A percentile compares a stretch with the other conserved stretches of the same genome.
These are phyloP conservation scores for Xenopus laevis DNA, from an alignment of 2,113 vertebrate genomes.

Conservation along the genomic window DNA sequence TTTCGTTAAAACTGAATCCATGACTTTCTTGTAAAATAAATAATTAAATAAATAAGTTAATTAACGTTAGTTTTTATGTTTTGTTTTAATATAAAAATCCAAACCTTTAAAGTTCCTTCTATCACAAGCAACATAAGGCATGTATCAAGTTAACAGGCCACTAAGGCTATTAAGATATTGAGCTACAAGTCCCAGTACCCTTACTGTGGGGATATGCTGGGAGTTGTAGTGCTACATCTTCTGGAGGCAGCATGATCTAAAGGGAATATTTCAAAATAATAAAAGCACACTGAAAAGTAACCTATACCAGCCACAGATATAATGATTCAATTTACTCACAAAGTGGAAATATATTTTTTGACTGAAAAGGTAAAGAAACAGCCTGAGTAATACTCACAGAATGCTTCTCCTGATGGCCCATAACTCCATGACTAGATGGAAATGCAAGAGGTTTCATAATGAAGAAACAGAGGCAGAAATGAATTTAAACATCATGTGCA, in stretches of 20 bases:
- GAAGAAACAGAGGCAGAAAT: constrained; percentile 76
- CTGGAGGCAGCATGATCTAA: neutral
- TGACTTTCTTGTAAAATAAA: too few species aligned
- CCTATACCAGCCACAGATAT: neutral
- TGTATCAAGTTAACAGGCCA: too few species aligned
- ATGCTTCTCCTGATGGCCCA: constrained; percentile 91
- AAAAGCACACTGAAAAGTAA: neutral
- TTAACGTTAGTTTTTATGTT: too few species aligned
- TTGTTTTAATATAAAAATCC: too few species aligned
- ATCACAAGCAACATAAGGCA: too few species aligned
- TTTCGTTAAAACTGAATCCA: constrained; percentile 2
- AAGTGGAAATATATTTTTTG: too few species aligned
- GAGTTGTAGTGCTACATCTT: neutral
- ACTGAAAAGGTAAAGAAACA: too few species aligned
- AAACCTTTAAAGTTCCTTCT: too few species aligned
- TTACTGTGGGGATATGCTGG: too few species aligned
- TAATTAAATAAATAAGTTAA: neutral
- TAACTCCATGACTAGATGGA: constrained; percentile 93
- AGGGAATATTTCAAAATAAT: neutral
- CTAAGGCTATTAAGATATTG: too few species aligned
- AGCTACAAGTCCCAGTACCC: too few species aligned
- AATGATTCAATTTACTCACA: too few species aligned
- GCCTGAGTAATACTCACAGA: constrained; percentile 82
- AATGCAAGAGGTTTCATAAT: constrained; percentile 97
- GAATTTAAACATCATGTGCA: constrained; percentile 85